Evolutionary conservation across 2,888 invertebrate species (phyloP), one percentile per base, ranked within the genome.

Genomic region (Linnaemya vulpina): DNA sequence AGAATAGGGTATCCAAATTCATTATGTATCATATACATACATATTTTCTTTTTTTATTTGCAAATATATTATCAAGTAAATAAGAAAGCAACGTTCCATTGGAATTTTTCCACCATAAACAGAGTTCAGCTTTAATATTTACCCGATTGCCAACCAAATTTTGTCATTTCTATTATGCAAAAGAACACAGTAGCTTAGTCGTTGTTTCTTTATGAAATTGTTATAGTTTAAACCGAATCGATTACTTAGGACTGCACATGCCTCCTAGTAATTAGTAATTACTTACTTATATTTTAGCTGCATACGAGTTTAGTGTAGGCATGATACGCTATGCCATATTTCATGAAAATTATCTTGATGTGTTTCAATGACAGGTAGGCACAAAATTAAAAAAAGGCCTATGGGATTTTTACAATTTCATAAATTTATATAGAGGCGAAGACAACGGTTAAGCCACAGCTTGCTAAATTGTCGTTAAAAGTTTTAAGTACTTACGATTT

Each of bases 401-500:
- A n/a, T n/a, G n/a, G n/a, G n/a, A 30, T 5, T 30, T 30, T 30
- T 30, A 30, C 30, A 30, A 30, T 30, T 30, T 30, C 30, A 2
- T 30, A 30, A 2, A 30, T 30, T 30, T 30, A 30, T 5, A 30
- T 30, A 3, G 30, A 13, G 20, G 38, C 17, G 9, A 8, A 13
- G 38, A 22, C n/a, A 65, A 49, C 60, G 43, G 25, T 20, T 13
- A 46, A 67, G 22, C 55, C 67, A 49, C 68, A 25, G 49, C 49
- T 49, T 0, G 0, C 0, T 55, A 1, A 7, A 40, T 40, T 40
- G 20, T 60, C 7, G 22, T 1, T 25, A 58, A 46, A 17, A 8
- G 8, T 13, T 51, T 75, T 71, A 53, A 53, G 51, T 88, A 92
- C 94, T 94, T 94, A 93, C 94, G 94, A 91, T 95, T 96, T 90